A percentile compares a stretch with the other conserved stretches of the same genome.
Conservation (phyloP, 2,797 vertebrate species). For the Odontamblyopus rebecca region DNA sequence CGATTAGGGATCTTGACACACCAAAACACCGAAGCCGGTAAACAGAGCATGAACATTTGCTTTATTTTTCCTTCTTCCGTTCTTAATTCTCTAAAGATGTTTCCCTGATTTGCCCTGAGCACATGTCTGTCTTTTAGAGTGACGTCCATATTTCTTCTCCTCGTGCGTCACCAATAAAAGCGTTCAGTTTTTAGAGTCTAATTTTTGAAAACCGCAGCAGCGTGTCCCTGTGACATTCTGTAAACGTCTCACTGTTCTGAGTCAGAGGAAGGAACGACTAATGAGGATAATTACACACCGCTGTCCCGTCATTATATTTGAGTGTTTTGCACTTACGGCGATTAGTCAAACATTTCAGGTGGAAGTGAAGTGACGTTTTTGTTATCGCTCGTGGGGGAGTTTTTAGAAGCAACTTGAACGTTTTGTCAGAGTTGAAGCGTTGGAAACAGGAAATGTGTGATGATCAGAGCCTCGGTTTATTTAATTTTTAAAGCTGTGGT, state of each 20-base stretch:
- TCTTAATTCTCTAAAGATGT: too few species aligned
- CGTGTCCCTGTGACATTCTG: conserved; percentile 13
- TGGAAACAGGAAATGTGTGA: too few species aligned
- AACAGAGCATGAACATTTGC: too few species aligned
- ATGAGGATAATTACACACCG: conserved; percentile 13
- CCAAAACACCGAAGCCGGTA: too few species aligned
- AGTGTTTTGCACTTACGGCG: conserved; percentile 1
- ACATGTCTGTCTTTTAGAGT: background rate
- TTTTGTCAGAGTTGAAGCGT: too few species aligned
- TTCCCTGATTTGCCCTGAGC: too few species aligned
- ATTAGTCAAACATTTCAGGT: background rate
- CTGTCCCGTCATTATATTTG: background rate
- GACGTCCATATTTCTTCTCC: background rate
- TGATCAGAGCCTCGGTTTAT: too few species aligned
- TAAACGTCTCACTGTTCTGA: conserved; percentile 26
- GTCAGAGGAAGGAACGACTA: conserved; percentile 19
- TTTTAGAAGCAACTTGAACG: too few species aligned
- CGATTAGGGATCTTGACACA: too few species aligned
- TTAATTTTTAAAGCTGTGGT: too few species aligned
- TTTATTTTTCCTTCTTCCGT: too few species aligned
- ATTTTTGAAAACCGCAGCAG: conserved; percentile 2
- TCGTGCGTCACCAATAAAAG: background rate
- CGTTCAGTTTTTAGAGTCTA: background rate
- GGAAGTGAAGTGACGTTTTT: background rate
- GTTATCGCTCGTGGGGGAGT: too few species aligned